Base-by-base conservation (phyloP, 2,113 vertebrate genomes). In the Cryptotis parvus region DNA sequence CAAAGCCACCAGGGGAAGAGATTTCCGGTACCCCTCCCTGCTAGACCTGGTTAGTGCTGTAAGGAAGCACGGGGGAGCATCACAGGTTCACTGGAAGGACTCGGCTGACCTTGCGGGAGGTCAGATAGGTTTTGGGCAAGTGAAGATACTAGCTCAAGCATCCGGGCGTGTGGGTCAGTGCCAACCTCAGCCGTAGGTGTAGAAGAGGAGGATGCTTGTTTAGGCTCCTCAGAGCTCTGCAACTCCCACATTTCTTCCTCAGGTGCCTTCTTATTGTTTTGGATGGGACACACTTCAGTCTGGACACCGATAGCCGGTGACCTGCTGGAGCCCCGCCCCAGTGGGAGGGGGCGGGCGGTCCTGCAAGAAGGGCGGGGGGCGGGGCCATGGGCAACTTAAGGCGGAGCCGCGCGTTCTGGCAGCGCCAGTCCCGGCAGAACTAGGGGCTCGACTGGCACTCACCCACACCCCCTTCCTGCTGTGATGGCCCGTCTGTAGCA, bases 301-400 rank as follows among this genome's bases (percentile, higher is more conserved):
- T 2, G 14, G 3, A 85, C 92, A 55, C 52, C 84, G 72, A 82
- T 52, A 68, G 52, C 69, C 55, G 66, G 92, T 69, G 92, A 78
- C 90, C 4, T 20, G 65, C 92, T 73, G n/a, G 69, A 81, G 91
- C 74, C 86, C 85, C 43, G 94, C 94, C 84, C 90, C n/a, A 68
- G 91, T 87, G 94, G 76, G 76, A 91, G 91, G 90, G 94, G 96
- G 94, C 84, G 93, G 95, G 92, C 93, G 6, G 80, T 70, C 84
- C 87, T 72, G 88, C 27, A 33, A 89, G 85, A 85, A 89, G 69
- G 35, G 73, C 87, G 87, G 80, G 91, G 70, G 73, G 92, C 75
- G 66, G 93, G 95, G 94, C 91, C 78, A 87, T 91, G 94, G 93
- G 91, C 94, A 92, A 95, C 90, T 96, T 96, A 90, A 96, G 96